Conservation (phyloP, 2,113 vertebrate species). For the Mustela nigripes region DNA sequence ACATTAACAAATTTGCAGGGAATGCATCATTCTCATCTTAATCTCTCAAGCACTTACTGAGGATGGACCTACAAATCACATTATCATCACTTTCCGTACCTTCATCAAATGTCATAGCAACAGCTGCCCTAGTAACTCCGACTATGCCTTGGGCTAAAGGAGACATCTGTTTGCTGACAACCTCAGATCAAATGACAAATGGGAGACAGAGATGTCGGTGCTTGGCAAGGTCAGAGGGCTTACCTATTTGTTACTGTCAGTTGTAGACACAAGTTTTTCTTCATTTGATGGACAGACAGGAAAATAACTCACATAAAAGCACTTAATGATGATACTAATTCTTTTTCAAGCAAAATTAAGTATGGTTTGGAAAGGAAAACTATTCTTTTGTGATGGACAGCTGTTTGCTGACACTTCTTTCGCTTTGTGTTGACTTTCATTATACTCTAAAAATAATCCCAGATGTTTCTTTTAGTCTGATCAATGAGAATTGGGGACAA, state of each 20-base stretch:
- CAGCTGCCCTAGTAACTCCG: conserved; percentile 84
- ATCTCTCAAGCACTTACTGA: conserved; percentile 27
- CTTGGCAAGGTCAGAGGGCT: conserved; percentile 79
- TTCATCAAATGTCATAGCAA: conserved; percentile 82
- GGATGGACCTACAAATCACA: conserved; percentile 81
- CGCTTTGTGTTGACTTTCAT: conserved; percentile 28
- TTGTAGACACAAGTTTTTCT: conserved; percentile 66
- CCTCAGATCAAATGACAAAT: conserved; percentile 88
- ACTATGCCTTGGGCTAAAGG: conserved; percentile 78
- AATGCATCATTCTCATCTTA: conserved; percentile 57
- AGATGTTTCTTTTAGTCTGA: conserved; percentile 29
- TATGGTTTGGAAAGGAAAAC: background rate
- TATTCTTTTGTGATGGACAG: conserved; percentile 53
- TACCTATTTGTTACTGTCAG: conserved; percentile 73
- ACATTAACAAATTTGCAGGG: conserved; percentile 68
- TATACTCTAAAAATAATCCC: conserved; percentile 20
- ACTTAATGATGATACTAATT: conserved; percentile 81
- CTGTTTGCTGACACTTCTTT: background rate
- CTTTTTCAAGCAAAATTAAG: conserved; percentile 80
- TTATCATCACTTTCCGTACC: conserved; percentile 80
- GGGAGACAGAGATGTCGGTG: conserved; percentile 66
- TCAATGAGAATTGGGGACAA: background rate
- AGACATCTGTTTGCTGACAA: conserved; percentile 88
- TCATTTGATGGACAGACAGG: conserved; percentile 53
- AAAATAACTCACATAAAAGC: conserved; percentile 77